Percentiles rank a stretch among this genome's conserved stretches.
These are phyloP conservation scores for Tanytarsus gracilentus DNA, from an alignment of 2,888 invertebrate genomes.

Conservation along the genomic window DNA sequence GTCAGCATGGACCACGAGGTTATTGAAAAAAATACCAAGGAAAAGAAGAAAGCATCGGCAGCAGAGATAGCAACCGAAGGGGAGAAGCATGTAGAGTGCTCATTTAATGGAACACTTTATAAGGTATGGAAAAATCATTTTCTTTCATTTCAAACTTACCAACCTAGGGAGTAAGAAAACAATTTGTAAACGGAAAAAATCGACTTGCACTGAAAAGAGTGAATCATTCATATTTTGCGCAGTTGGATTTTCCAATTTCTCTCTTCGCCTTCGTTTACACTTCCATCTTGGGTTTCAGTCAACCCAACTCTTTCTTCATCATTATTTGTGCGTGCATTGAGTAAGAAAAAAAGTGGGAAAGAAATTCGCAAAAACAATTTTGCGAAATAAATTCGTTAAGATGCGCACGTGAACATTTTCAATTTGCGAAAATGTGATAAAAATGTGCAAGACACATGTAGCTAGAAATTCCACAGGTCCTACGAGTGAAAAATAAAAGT, in stretches of 20 bases:
- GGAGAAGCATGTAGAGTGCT: background rate
- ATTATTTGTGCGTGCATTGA: too few species aligned
- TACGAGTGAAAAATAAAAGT: background rate
- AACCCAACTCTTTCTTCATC: too few species aligned
- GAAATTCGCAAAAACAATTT: background rate
- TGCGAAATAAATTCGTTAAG: conserved; percentile 15
- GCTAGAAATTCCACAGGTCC: background rate
- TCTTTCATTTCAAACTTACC: background rate
- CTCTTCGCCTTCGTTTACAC: too few species aligned
- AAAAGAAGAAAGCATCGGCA: background rate
- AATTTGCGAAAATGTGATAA: too few species aligned
- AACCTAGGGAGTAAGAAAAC: background rate
- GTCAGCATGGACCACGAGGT: conserved; percentile 65
- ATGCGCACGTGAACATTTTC: conserved; percentile 22
- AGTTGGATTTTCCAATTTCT: too few species aligned
- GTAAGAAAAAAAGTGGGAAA: background rate
- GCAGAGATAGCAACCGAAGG: background rate
- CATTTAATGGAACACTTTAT: conserved; percentile 3
- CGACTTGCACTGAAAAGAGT: too few species aligned
- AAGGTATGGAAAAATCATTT: background rate
- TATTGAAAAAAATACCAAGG: conserved; percentile 37
- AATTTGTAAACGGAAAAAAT: too few species aligned
- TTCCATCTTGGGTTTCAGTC: too few species aligned
- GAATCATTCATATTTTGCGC: too few species aligned
- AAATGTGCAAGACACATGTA: too few species aligned